A percentile compares a stretch with the other conserved stretches of the same genome.
These are phyloP conservation scores for Zosterops lateralis DNA, from an alignment of 2,113 vertebrate genomes.

Conservation along the genomic window DNA sequence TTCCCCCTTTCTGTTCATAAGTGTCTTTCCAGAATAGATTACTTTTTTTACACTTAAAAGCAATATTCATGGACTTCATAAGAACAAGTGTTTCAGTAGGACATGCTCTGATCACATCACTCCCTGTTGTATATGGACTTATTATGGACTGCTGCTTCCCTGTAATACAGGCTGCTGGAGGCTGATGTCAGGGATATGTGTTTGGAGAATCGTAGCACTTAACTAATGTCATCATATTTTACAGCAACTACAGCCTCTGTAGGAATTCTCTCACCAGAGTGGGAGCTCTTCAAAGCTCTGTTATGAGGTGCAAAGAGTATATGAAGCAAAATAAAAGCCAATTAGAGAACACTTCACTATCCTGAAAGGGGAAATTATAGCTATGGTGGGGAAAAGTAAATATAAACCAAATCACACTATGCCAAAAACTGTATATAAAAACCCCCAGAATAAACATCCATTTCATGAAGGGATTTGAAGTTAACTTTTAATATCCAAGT, in stretches of 20 bases:
- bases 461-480: conserved; percentile 42
- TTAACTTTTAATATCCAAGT: conserved; percentile 50
- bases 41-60: conserved; percentile 61
- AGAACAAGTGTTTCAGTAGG: conserved; percentile 60
- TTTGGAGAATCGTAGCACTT: conserved; percentile 40
- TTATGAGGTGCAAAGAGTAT: conserved; percentile 17
- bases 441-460: not conserved
- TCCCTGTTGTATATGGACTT: conserved; percentile 62
- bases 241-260: conserved; percentile 34
- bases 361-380: conserved; percentile 40
- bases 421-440: conserved; percentile 40
- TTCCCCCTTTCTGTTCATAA: conserved; percentile 44
- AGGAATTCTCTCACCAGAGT: conserved; percentile 37
- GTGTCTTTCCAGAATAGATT: conserved; percentile 51
- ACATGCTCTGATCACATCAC: conserved; percentile 58
- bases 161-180: conserved; percentile 14
- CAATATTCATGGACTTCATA: conserved; percentile 64
- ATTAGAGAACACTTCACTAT: conserved; percentile 45
- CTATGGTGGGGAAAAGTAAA: conserved; percentile 51
- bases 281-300: conserved; percentile 29
- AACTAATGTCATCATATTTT: conserved; percentile 62
- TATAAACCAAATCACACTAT: conserved; percentile 28
- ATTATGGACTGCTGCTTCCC: conserved; percentile 53
- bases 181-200: conserved; percentile 27
- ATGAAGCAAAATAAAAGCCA: conserved; percentile 60